Conservation (phyloP, 1,140 invertebrate species). For the Nasonia vitripennis region DNA sequence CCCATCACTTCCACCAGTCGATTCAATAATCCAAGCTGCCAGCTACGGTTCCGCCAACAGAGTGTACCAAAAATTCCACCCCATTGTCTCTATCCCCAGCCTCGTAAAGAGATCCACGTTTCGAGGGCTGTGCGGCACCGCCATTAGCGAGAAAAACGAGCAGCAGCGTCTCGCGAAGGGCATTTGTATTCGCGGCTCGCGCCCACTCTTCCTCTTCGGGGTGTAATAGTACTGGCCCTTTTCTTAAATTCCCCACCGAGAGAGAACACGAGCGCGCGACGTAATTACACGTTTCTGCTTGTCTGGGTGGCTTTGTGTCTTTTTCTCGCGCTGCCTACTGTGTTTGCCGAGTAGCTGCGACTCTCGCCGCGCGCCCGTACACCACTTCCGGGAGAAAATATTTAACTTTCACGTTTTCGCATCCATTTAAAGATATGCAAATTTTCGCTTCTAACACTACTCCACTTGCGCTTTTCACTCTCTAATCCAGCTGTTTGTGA, state of each 20-base stretch:
- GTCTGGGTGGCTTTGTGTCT: background rate
- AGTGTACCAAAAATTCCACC: too few relatives aligned
- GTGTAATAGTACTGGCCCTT: background rate
- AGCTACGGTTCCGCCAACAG: background rate
- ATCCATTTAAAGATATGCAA: background rate
- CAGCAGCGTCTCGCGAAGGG: background rate
- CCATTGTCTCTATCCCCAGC: background rate
- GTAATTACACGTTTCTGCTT: background rate
- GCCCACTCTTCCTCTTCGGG: background rate
- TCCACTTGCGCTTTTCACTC: too few relatives aligned
- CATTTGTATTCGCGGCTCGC: background rate
- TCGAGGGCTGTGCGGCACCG: background rate
- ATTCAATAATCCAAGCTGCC: background rate
- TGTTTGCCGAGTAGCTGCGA: background rate
- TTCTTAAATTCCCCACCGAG: background rate
- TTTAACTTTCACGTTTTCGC: background rate
- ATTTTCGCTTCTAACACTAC: too few relatives aligned
- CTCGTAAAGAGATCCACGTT: background rate
- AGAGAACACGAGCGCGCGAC: background rate
- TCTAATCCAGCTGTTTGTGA: too few relatives aligned
- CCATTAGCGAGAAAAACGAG: slow-evolving; percentile 29
- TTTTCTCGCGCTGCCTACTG: background rate
- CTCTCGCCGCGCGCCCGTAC: background rate
- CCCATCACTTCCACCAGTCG: background rate
- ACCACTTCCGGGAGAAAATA: background rate